Base-by-base conservation (phyloP, 2,113 vertebrate genomes). In the Podarcis muralis region DNA sequence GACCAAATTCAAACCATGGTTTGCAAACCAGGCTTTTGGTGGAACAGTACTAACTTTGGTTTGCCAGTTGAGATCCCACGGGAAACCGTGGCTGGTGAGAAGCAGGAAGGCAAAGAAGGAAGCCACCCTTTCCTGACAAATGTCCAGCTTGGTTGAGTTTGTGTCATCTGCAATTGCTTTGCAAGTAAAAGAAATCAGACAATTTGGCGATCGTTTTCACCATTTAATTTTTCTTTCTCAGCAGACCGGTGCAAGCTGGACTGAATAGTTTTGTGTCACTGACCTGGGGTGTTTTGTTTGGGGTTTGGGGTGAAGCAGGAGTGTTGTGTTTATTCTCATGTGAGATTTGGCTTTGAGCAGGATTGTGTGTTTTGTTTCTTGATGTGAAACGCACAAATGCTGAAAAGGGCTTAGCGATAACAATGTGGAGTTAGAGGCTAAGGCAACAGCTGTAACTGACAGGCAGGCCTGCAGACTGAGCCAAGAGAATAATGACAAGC, bases 351-450 rank as follows among this genome's bases (percentile, higher is more conserved):
- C 5, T 30, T 48, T 68, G 48, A 11, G 13, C 37, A 2, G 3
- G 7, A 83, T 3, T 62, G 5, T 69, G 72, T 88, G 30, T 22
- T 62, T 85, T 80, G 30, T 62, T 90, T 91, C 79, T 35, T 91
- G 78, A 75, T 6, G 72, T 53, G 16, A n/a, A 72, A 83, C 0
- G 13, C 27, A 65, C 83, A 5, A 69, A 62, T 35, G 65, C 35
- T 83, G 35, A 68, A 83, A 6, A 22, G 80, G 8, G 30, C 37
- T 82, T 57, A 57, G 18, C 53, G 80, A 1, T 84, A 9, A 1
- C 0, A 65, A 23, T 40, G 25, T 35, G 59, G 66, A 84, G 35
- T 7, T 35, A 23, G 1, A 85, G 35, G 30, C 48, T 30, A n/a
- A 76, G 62, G 13, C 35, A 87, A 82, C 57, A 85, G 37, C 65